Evolutionary conservation across 2,888 invertebrate genomes (phyloP).

Genomic region (Drosophila kuntzei): DNA sequence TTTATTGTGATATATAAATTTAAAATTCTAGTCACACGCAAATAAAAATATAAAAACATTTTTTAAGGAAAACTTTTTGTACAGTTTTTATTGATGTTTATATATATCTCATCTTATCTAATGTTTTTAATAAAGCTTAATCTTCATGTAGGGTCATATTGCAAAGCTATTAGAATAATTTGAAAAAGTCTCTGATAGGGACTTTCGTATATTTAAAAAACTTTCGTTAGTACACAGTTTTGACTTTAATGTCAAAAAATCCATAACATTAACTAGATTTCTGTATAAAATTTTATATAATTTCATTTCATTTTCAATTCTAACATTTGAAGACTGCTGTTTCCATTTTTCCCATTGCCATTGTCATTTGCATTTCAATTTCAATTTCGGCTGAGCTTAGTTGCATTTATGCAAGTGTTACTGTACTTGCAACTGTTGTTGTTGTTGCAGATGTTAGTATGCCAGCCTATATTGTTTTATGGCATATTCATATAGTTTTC

Average conservation of each 20-base stretch:
- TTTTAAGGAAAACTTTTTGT: too few species aligned
- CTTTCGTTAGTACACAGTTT: background rate
- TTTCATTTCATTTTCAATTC: slow-evolving; percentile 3
- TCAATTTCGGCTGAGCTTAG: slow-evolving; percentile 11
- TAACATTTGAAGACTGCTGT: background rate
- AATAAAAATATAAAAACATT: too few species aligned
- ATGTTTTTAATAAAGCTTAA: too few species aligned
- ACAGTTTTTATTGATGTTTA: too few species aligned
- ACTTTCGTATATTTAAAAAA: background rate
- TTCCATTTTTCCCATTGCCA: slow-evolving; percentile 1
- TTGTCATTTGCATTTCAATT: slow-evolving; percentile 11
- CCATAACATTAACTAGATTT: slow-evolving; percentile 1
- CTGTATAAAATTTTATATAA: background rate
- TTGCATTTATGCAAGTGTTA: slow-evolving; percentile 35
- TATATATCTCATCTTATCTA: too few species aligned
- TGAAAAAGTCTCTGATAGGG: background rate
- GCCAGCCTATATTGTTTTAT: slow-evolving; percentile 75
- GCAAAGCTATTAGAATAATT: too few species aligned
- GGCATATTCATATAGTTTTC: slow-evolving; percentile 79
- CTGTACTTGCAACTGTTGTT: slow-evolving; percentile 59
- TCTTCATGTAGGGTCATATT: too few species aligned
- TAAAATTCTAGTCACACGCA: too few species aligned
- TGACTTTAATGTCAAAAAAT: background rate
- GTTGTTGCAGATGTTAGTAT: slow-evolving; percentile 60
- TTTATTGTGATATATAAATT: too few species aligned